Percentiles rank a stretch among this genome's conserved stretches.
Evolutionary conservation across 2,113 vertebrate species (phyloP).

Genomic region (Catharus minimus): DNA sequence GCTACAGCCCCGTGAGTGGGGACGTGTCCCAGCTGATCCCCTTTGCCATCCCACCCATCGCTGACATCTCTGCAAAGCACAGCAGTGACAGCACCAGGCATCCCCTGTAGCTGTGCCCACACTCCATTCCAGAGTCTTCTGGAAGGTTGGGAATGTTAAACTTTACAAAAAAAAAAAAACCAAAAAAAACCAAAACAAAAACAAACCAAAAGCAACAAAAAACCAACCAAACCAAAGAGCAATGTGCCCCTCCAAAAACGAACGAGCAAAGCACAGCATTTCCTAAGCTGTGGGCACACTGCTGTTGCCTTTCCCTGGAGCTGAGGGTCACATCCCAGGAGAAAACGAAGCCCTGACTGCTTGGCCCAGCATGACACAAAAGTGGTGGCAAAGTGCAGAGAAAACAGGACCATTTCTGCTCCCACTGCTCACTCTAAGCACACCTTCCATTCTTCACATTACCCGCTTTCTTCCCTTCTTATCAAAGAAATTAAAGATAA

Average conservation of each 20-base stretch:
- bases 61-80: background rate
- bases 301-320: background rate
- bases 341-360: background rate
- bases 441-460: background rate
- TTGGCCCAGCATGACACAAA: background rate
- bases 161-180: background rate
- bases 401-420: background rate
- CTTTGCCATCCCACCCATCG: background rate
- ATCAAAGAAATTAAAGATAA: background rate
- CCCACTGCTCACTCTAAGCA: background rate
- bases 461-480: background rate
- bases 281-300: background rate
- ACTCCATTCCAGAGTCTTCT: background rate
- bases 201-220: background rate
- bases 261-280: background rate
- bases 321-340: fast-evolving
- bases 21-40: background rate
- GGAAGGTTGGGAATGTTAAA: background rate
- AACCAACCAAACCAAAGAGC: background rate
- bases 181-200: too few relatives aligned
- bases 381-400: background rate
- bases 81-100: fast-evolving
- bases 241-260: background rate
- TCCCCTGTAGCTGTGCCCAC: background rate
- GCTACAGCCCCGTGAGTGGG: fast-evolving